Conservation (phyloP, 2,797 vertebrate genomes). For the Cheirogaleus major region DNA sequence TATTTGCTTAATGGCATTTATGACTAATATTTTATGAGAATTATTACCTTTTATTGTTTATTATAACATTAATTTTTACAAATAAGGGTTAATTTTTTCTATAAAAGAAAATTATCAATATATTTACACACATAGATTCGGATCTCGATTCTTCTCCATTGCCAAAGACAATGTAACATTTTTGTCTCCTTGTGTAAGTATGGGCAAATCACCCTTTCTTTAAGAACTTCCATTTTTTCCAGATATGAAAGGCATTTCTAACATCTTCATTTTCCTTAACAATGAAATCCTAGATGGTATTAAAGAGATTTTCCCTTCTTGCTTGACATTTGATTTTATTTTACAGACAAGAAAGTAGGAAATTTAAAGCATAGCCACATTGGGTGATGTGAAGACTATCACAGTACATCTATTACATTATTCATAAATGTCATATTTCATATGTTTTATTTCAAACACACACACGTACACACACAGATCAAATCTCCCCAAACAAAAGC, state of each 20-base stretch:
- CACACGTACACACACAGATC: neutral
- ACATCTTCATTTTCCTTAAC: neutral
- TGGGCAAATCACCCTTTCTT: neutral
- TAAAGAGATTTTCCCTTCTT: neutral
- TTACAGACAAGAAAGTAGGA: neutral
- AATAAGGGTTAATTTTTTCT: neutral
- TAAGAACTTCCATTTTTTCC: neutral
- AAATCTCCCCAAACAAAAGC: neutral
- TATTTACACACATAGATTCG: neutral
- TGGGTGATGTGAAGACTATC: neutral
- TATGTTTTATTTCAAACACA: neutral
- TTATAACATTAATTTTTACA: neutral
- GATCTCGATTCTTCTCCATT: neutral
- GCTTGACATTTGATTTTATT: constrained; percentile 5
- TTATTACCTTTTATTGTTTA: neutral
- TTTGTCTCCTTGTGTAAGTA: neutral
- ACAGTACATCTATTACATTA: neutral
- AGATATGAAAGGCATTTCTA: neutral
- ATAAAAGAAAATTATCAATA: neutral
- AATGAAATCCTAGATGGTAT: neutral
- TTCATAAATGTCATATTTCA: neutral
- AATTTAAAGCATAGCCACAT: neutral
- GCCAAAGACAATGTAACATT: neutral
- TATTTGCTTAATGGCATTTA: neutral
- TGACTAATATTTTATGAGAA: neutral